Conservation (phyloP, 1,140 invertebrate species). For the Whitmania pigra region DNA sequence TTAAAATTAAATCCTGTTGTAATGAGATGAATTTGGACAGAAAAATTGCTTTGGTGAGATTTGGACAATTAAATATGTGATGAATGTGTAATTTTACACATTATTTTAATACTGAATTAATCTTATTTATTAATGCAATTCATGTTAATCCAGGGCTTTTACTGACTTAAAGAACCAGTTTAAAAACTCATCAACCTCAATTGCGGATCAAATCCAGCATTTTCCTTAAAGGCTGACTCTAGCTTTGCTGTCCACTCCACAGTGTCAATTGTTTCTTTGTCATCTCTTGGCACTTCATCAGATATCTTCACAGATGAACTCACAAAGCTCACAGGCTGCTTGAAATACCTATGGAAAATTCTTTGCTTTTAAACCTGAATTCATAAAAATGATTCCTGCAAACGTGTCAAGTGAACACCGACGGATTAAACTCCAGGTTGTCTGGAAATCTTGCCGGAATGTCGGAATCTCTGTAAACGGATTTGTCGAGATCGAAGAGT, state of each 20-base stretch:
- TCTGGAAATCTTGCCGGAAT: constrained; percentile 39
- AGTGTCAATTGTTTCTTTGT: constrained; percentile 35
- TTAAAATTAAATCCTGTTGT: too few species aligned
- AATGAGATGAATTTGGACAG: too few species aligned
- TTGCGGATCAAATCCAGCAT: constrained; percentile 34
- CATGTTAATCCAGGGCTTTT: too few species aligned
- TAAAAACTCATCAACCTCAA: constrained; percentile 26
- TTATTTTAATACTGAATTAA: too few species aligned
- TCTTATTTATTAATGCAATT: too few species aligned
- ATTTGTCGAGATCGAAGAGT: constrained; percentile 32
- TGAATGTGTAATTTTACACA: too few species aligned
- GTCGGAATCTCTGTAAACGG: constrained; percentile 41
- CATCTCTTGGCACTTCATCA: constrained; percentile 42
- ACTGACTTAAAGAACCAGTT: too few species aligned
- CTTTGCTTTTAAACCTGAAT: background rate
- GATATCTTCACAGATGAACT: constrained; percentile 43
- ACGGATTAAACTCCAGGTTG: constrained; percentile 40
- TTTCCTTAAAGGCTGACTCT: constrained; percentile 38
- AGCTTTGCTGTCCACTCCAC: constrained; percentile 37
- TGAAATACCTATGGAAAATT: constrained; percentile 36
- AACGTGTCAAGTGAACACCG: constrained; percentile 27
- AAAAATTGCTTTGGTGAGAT: too few species aligned
- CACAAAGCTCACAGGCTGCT: constrained; percentile 38
- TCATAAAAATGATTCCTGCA: background rate
- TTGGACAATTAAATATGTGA: too few species aligned